Evolutionary conservation across 2,888 invertebrate species (phyloP), one percentile per base, ranked within the genome.

Genomic region (Dynastes hyllus): DNA sequence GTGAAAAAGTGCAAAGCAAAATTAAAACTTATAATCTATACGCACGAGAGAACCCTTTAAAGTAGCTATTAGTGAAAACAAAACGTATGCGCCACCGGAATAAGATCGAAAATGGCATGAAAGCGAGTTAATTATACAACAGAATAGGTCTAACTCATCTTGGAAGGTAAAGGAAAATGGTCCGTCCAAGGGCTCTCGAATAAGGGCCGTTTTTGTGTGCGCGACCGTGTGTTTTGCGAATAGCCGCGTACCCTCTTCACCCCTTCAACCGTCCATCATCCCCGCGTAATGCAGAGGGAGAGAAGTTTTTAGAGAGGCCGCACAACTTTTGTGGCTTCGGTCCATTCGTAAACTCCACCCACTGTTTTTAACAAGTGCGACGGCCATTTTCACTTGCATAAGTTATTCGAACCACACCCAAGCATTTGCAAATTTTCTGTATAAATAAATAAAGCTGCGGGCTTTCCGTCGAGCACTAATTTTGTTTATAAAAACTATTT

Each of bases 321-420:
- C 87, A 88, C 88, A 88, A 89, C 88, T 89, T 89, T 88, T 89
- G 88, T 84, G 88, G 88, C 88, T 87, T 87, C 85, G 87, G 85
- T 86, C 87, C 87, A 85, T 84, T 84, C 87, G 83, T 83, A 85
- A 86, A 87, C 88, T 88, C 88, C 88, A 87, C 88, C 87, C 87
- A 88, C 86, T 87, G 87, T 89, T 89, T 89, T 88, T 88, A 88
- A 85, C 86, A 86, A 86, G 84, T 82, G 83, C 84, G 88, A 86
- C 89, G 88, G 85, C 85, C 85, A 85, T 85, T 85, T 85, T 85
- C 84, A 88, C 88, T 88, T 87, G 88, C 88, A 88, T 89, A 88
- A 88, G 87, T 88, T 88, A 88, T 88, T 86, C 86, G 84, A 84
- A 87, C 87, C 88, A 87, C 88, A 87, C 88, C 88, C 88, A 81